These are phyloP conservation scores for Reticulitermes speratus DNA, from an alignment of 1,140 invertebrate species.

Conservation along the genomic window DNA sequence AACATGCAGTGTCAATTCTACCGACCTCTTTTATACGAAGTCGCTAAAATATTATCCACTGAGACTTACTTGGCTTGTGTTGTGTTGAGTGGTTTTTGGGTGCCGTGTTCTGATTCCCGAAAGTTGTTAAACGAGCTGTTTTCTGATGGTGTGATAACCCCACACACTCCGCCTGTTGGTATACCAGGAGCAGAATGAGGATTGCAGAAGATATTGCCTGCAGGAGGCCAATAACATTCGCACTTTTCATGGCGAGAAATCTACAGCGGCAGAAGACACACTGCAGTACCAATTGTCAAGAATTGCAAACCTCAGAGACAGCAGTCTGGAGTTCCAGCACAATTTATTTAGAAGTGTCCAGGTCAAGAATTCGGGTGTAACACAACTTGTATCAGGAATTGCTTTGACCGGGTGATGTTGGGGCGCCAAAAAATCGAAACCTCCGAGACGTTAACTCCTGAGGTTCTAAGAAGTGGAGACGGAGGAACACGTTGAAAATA, in stretches of 20 bases:
- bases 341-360: neutral
- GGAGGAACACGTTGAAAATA: neutral
- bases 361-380: neutral
- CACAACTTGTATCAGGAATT: neutral
- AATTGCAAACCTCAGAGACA: neutral
- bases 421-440: neutral
- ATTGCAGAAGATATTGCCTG: neutral
- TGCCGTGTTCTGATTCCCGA: neutral
- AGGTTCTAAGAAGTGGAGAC: neutral
- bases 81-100: neutral
- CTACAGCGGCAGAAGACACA: neutral
- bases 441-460: neutral
- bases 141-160: neutral
- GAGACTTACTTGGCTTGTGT: neutral
- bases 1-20: neutral
- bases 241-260: neutral
- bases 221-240: neutral
- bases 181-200: neutral
- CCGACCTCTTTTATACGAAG: neutral
- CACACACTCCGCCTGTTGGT: neutral
- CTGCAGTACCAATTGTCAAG: neutral
- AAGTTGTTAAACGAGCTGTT: slow-evolving; percentile 4
- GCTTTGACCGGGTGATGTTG: neutral
- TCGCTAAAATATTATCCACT: neutral
- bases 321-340: neutral